Evolutionary conservation across 2,113 vertebrate species (phyloP).

Genomic region (Cephalopholis sonnerati): DNA sequence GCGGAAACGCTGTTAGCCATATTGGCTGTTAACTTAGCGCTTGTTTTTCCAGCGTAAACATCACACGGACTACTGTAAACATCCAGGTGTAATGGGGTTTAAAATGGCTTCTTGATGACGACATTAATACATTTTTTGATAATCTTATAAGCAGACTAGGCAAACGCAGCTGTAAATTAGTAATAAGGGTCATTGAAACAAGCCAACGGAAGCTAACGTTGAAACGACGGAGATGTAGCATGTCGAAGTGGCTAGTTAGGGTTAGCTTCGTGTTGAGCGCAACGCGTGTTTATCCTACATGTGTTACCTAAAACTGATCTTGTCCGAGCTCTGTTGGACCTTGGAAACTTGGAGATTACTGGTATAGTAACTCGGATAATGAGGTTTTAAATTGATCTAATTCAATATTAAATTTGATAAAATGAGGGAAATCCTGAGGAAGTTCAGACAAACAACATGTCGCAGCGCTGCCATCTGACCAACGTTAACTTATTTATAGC

Average conservation of each 20-base stretch:
- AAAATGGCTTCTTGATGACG: accelerated
- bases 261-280: constrained; percentile 40
- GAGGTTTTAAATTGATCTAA: accelerated
- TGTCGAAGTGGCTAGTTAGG: constrained; percentile 46
- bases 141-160: accelerated
- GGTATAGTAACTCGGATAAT: accelerated
- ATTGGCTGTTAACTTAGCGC: constrained; percentile 31
- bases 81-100: accelerated
- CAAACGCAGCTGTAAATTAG: accelerated
- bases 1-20: constrained; percentile 55
- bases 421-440: neutral
- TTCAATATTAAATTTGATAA: neutral
- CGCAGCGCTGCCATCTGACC: neutral
- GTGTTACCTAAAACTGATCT: neutral
- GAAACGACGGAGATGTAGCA: constrained; percentile 4
- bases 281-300: constrained; percentile 34
- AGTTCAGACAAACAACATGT: neutral
- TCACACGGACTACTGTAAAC: neutral
- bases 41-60: constrained; percentile 11
- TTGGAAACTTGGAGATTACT: accelerated
- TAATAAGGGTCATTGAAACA: neutral
- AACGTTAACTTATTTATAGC: neutral
- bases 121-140: accelerated
- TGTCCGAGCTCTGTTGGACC: accelerated
- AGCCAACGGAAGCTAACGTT: neutral